Percentiles rank a stretch among this genome's conserved stretches.
Evolutionary conservation across 1,140 invertebrate species (phyloP).

Genomic region (Pteromalus puparum): DNA sequence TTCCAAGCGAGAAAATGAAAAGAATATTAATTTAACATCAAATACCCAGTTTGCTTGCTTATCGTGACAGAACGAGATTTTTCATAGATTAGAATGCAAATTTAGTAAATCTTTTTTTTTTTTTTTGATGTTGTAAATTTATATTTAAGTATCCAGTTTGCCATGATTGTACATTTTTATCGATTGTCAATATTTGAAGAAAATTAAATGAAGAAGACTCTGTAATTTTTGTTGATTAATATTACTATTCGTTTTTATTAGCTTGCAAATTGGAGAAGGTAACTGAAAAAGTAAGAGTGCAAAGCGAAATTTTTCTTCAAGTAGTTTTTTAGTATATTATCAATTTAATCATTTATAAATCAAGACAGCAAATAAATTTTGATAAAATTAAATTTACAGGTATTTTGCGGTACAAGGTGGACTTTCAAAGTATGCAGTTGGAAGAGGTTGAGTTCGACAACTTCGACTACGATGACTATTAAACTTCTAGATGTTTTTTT

Average conservation of each 20-base stretch:
- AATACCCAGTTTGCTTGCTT: not conserved
- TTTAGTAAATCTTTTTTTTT: slow-evolving; percentile 24
- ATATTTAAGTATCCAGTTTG: slow-evolving; percentile 30
- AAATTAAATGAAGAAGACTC: slow-evolving; percentile 7
- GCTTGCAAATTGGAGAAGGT: slow-evolving; percentile 74
- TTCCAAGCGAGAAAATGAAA: not conserved
- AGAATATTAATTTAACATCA: not conserved
- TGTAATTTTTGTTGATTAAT: slow-evolving; percentile 44
- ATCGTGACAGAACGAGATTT: not conserved
- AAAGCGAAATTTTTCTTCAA: slow-evolving; percentile 43
- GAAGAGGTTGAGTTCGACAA: slow-evolving; percentile 90
- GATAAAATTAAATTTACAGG: slow-evolving; percentile 79
- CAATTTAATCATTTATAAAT: slow-evolving; percentile 31
- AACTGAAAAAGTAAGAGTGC: slow-evolving; percentile 53
- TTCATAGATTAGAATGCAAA: slow-evolving; percentile 15
- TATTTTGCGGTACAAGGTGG: slow-evolving; percentile 98
- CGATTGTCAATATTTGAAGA: not conserved
- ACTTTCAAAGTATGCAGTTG: slow-evolving; percentile 97
- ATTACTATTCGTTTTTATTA: slow-evolving; percentile 67
- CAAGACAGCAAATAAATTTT: slow-evolving; percentile 26
- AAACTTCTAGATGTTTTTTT: slow-evolving; percentile 68
- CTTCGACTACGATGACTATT: slow-evolving; percentile 96
- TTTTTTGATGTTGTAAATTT: slow-evolving; percentile 28
- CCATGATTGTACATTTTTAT: slow-evolving; percentile 24
- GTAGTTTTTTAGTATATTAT: slow-evolving; percentile 31